These are phyloP conservation scores for Nothura maculosa DNA, from an alignment of 2,797 vertebrate genomes.

Conservation along the genomic window DNA sequence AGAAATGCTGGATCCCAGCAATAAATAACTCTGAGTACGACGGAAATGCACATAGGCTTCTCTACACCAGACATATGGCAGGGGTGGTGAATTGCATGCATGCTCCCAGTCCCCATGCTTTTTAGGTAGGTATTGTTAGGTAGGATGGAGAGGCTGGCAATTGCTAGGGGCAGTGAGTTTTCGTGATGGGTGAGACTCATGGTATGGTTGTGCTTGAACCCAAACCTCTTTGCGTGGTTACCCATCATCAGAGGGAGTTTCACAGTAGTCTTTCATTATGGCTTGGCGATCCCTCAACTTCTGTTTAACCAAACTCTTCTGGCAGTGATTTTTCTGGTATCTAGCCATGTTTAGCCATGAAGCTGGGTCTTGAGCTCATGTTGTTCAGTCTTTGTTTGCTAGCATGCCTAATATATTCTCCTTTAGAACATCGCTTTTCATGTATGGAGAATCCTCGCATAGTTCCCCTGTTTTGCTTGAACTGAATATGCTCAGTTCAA, in stretches of 20 bases:
- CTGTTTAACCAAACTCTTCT: fast-evolving
- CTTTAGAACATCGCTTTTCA: background rate
- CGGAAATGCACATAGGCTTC: fast-evolving
- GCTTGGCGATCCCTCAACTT: background rate
- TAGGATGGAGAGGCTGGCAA: background rate
- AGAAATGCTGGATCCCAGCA: background rate
- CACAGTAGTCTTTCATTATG: background rate
- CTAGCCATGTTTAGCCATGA: fast-evolving
- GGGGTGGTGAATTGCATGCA: fast-evolving
- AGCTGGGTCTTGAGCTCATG: background rate
- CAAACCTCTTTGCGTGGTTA: background rate
- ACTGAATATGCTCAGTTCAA: background rate
- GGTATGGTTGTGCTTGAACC: background rate
- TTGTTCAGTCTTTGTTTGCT: background rate
- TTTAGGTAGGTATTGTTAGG: background rate
- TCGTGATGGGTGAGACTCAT: background rate
- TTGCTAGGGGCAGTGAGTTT: background rate
- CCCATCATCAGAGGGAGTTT: background rate
- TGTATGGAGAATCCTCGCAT: background rate
- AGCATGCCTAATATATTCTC: fast-evolving
- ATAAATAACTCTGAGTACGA: background rate
- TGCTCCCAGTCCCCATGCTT: background rate
- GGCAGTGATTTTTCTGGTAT: background rate
- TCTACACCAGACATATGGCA: background rate
- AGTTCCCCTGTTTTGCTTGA: background rate